A percentile compares a stretch with the other conserved stretches of the same genome.
phyloP scores from a whole-genome alignment of 1,140 invertebrate species.

The Cylas formicarius region DNA sequence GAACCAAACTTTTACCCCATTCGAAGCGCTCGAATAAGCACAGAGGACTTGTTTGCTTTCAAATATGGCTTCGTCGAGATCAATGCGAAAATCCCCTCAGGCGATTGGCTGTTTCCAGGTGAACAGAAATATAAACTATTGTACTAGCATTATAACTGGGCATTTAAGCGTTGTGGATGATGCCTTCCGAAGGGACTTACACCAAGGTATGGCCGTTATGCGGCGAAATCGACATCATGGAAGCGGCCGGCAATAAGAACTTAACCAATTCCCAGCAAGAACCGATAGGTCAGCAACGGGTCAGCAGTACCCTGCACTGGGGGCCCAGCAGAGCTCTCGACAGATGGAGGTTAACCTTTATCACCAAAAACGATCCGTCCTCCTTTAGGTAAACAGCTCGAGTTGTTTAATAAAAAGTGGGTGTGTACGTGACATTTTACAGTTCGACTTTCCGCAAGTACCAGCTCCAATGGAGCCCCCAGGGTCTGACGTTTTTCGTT shows the following conservation, averaged over 20 bases:
- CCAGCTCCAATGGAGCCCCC: constrained; percentile 45
- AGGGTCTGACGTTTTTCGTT: constrained; percentile 21
- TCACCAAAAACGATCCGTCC: constrained; percentile 39
- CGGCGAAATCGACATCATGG: constrained; percentile 50
- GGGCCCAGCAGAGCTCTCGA: constrained; percentile 53
- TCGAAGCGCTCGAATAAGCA: constrained; percentile 58
- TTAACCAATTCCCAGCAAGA: constrained; percentile 42
- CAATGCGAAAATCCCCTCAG: constrained; percentile 59
- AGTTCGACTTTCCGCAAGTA: constrained; percentile 45
- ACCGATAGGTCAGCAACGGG: constrained; percentile 52
- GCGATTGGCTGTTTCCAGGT: constrained; percentile 65
- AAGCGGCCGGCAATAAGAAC: constrained; percentile 51
- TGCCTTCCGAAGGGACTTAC: constrained; percentile 50
- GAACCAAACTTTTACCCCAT: constrained; percentile 54
- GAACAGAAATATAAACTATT: background rate
- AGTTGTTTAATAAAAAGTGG: no score
- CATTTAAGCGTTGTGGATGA: constrained; percentile 49
- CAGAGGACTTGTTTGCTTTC: constrained; percentile 55
- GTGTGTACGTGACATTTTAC: constrained; percentile 43
- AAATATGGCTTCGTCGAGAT: constrained; percentile 60
- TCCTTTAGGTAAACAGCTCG: constrained; percentile 35
- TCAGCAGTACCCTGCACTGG: constrained; percentile 55
- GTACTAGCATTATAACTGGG: background rate
- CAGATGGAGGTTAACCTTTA: constrained; percentile 47
- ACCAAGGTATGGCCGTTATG: constrained; percentile 50